These are phyloP conservation scores for Cacajao melanocephalus DNA, from an alignment of 2,797 vertebrate genomes.

Conservation along the genomic window DNA sequence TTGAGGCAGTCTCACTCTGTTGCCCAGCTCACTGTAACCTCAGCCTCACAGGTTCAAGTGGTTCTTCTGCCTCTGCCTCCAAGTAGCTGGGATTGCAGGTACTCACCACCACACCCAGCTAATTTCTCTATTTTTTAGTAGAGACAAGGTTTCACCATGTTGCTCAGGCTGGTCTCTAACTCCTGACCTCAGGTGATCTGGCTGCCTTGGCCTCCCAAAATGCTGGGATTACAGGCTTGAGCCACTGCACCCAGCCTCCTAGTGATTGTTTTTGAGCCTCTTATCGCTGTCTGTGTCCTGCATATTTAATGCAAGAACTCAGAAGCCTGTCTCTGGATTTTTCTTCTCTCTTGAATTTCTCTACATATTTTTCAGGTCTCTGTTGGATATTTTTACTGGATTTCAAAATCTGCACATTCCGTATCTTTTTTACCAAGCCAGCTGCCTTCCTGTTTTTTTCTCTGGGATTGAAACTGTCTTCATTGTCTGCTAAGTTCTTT, in stretches of 20 bases:
- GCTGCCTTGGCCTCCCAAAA: not conserved
- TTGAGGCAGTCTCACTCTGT: not conserved
- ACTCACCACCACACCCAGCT: not conserved
- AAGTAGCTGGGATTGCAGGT: not conserved
- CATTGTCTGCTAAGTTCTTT: not conserved
- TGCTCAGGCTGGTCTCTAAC: not conserved
- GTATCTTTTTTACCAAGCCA: not conserved
- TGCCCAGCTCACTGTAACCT: not conserved
- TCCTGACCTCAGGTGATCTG: not conserved
- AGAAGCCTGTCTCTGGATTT: not conserved
- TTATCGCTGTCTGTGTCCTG: not conserved
- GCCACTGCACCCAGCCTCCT: not conserved
- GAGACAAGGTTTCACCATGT: not conserved
- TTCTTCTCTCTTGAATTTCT: not conserved
- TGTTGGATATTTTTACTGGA: not conserved
- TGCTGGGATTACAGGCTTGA: not conserved
- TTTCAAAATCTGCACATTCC: not conserved
- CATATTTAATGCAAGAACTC: not conserved
- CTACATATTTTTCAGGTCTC: not conserved
- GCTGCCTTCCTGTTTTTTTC: not conserved
- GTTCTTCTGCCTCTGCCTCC: no score
- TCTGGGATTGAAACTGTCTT: not conserved
- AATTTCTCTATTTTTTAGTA: not conserved
- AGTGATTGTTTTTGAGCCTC: not conserved
- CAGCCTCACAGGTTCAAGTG: not conserved